Percentiles rank a stretch among this genome's conserved stretches.
Conservation (phyloP, 2,797 vertebrate species). For the Enteromius viviparus region DNA sequence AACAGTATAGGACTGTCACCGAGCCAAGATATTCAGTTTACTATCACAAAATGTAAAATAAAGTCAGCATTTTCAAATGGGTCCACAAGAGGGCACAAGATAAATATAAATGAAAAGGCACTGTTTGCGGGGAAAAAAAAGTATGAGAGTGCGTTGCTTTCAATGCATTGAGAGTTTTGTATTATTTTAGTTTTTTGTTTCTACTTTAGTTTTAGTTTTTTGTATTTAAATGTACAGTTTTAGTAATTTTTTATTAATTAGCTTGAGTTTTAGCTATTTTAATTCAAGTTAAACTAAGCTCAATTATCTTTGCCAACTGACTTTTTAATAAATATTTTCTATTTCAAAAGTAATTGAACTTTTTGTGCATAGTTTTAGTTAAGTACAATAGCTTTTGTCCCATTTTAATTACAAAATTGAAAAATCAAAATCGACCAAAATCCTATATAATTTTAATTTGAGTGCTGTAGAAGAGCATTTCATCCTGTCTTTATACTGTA, state of each 20-base stretch:
- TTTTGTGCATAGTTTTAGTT: not conserved
- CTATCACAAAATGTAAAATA: not conserved
- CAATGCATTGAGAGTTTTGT: not conserved
- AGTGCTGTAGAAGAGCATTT: not conserved
- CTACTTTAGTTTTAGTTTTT: not conserved
- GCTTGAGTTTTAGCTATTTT: not conserved
- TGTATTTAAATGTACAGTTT: not conserved
- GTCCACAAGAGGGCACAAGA: conserved; percentile 2
- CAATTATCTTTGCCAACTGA: not conserved
- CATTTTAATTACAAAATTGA: not conserved
- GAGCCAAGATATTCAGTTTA: not conserved
- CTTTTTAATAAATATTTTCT: not conserved
- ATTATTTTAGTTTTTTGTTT: not conserved
- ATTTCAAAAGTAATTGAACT: not conserved
- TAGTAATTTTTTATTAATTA: too few species aligned
- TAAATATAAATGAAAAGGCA: not conserved
- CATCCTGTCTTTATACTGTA: not conserved
- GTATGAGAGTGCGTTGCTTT: not conserved
- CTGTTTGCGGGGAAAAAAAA: not conserved
- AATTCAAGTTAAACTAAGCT: not conserved
- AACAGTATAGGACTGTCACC: not conserved
- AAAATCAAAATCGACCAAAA: too few species aligned
- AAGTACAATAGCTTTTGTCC: not conserved
- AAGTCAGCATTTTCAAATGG: not conserved
- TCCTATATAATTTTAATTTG: not conserved